Base-by-base conservation (phyloP, 2,888 invertebrate genomes). In the Alcis repandata region DNA sequence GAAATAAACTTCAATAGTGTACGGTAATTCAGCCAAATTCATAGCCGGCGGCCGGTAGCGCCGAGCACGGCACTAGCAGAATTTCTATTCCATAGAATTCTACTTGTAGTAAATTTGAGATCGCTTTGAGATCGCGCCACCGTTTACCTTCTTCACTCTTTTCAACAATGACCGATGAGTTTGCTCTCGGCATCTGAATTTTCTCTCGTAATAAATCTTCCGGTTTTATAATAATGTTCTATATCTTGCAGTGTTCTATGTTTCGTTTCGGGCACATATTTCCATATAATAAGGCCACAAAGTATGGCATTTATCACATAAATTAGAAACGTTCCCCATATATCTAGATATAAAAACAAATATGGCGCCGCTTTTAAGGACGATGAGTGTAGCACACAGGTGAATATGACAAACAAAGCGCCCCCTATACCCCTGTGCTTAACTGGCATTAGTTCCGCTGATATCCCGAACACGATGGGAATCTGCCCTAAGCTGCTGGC, bases 1-100 rank as follows among this genome's bases (percentile, higher is more conserved):
- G 80, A 76, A 73, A 71, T 71, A 71, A 67, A 59, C 70, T 70
- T 68, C 69, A 78, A 79, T 77, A 72, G 70, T 71, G 62, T 53
- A 40, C 63, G 63, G 66, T 69, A 72, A 63, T 72, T 53, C 48
- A 33, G 58, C 62, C 48, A 62, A 67, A 67, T 61, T 64, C 57
- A 64, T 49, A 54, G 54, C 20, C 38, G 40, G 15, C 20, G 27
- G 19, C 43, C n/a, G 38, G 9, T 17, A 19, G 48, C 17, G 48
- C 17, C 36, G 57, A 22, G 2, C 22, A 41, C 15, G 9, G 10
- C 20, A 27, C 9, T 15, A 15, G 45, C 43, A 41, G 57, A 32
- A 45, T 4, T 27, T 27, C 19, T 17, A 38, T 38, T 51, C 43
- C 33, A 20, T 17, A 20, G 49, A 45, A 51, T 63, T 45, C 19